Evolutionary conservation across 1,140 invertebrate genomes (phyloP).

Genomic region (Meloidogyne floridensis): DNA sequence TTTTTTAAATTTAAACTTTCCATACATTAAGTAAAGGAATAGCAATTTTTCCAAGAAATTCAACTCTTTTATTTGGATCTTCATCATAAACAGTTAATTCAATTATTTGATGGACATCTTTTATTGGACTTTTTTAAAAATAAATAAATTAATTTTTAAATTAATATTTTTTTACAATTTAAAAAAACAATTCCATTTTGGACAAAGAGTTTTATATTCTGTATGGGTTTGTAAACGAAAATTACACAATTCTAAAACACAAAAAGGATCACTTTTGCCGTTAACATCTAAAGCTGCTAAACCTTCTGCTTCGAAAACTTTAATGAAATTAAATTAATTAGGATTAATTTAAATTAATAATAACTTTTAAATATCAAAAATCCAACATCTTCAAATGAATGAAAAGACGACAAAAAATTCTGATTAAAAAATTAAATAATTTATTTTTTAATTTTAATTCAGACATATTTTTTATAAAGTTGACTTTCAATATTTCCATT

Average conservation of each 20-base stretch:
- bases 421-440: not conserved
- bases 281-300: conserved; percentile 86
- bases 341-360: not conserved
- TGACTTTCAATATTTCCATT: too few species aligned
- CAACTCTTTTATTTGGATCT: conserved; percentile 94
- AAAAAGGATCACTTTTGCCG: conserved; percentile 88
- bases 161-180: conserved; percentile 79
- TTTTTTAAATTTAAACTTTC: not conserved
- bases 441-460: too few species aligned
- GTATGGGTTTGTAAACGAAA: conserved; percentile 93
- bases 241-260: conserved; percentile 91
- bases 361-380: conserved; percentile 79
- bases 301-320: conserved; percentile 81
- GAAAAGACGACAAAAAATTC: conserved; percentile 28
- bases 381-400: conserved; percentile 82
- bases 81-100: conserved; percentile 98
- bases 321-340: conserved; percentile 23
- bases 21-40: conserved; percentile 77
- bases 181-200: conserved; percentile 97
- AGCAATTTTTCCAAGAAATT: conserved; percentile 90
- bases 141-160: not conserved
- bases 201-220: conserved; percentile 93
- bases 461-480: too few species aligned
- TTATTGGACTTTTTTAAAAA: conserved; percentile 77
- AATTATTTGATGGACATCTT: conserved; percentile 91